Percentiles rank a stretch among this genome's conserved stretches.
phyloP scores from a whole-genome alignment of 2,888 invertebrate genomes.

The Smittia sp. region DNA sequence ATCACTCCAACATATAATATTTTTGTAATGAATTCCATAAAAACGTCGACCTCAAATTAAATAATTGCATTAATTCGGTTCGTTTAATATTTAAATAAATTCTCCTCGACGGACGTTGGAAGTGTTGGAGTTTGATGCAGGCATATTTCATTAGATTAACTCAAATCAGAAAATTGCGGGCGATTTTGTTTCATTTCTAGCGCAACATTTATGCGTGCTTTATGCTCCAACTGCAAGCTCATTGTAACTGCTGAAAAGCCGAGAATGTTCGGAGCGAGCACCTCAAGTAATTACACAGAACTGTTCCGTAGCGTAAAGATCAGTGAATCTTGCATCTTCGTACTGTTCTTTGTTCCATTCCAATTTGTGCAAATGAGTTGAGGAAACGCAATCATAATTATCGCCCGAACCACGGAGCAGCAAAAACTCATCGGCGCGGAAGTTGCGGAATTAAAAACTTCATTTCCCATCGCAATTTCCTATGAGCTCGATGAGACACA shows the following conservation, averaged over 20 bases:
- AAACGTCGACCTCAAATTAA: constrained; percentile 4
- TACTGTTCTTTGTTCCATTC: background rate
- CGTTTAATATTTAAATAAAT: constrained; percentile 37
- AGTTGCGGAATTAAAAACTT: background rate
- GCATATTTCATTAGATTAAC: constrained; percentile 2
- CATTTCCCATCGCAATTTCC: background rate
- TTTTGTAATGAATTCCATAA: background rate
- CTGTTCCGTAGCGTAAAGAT: background rate
- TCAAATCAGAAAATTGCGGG: background rate
- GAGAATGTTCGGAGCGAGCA: constrained; percentile 2
- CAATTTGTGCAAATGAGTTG: constrained; percentile 5
- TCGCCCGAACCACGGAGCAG: background rate
- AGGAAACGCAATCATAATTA: constrained; percentile 7
- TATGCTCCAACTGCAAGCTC: background rate
- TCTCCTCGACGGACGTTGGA: background rate
- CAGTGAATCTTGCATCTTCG: background rate
- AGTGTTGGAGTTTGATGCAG: background rate
- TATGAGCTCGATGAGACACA: background rate
- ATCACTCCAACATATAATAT: background rate
- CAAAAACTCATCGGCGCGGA: background rate
- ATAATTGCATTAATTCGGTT: constrained; percentile 40
- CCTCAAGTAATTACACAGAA: constrained; percentile 7
- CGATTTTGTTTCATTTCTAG: background rate
- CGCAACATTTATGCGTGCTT: background rate
- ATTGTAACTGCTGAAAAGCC: background rate